These are phyloP conservation scores for Brachionus paranguensis DNA, from an alignment of 1,140 invertebrate species.

Conservation along the genomic window DNA sequence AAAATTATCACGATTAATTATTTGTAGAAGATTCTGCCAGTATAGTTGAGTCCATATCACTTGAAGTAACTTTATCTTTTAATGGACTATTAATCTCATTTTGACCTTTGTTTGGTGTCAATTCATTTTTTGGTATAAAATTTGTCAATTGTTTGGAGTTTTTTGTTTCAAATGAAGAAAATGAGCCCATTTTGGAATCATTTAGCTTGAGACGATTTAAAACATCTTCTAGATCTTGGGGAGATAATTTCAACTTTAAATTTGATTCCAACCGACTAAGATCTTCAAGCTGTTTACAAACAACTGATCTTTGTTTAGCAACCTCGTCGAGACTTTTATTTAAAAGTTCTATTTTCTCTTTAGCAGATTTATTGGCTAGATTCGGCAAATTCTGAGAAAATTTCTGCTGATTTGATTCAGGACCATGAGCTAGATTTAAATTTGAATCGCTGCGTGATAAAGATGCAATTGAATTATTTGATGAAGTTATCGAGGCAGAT, in stretches of 20 bases:
- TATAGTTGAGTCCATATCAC: background rate
- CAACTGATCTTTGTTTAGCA: background rate
- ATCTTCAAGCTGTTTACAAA: slow-evolving; percentile 13
- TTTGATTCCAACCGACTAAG: background rate
- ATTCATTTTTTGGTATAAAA: background rate
- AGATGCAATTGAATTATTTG: background rate
- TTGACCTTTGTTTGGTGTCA: background rate
- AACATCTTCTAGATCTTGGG: slow-evolving; percentile 7
- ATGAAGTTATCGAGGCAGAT: background rate
- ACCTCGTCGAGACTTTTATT: slow-evolving; percentile 16
- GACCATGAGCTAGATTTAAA: background rate
- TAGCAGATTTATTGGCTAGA: background rate
- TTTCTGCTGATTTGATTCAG: background rate
- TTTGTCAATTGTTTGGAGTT: background rate
- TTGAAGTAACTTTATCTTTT: background rate
- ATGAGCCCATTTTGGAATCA: slow-evolving; percentile 14
- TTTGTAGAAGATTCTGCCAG: background rate
- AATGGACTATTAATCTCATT: background rate
- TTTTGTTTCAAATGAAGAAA: background rate
- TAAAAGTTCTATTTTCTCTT: background rate
- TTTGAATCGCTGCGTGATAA: background rate
- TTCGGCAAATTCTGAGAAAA: background rate
- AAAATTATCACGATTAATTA: background rate
- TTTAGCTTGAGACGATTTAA: background rate
- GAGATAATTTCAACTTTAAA: background rate